These are phyloP conservation scores for Cheilosia vulpina DNA, from an alignment of 2,888 invertebrate genomes.

Conservation along the genomic window DNA sequence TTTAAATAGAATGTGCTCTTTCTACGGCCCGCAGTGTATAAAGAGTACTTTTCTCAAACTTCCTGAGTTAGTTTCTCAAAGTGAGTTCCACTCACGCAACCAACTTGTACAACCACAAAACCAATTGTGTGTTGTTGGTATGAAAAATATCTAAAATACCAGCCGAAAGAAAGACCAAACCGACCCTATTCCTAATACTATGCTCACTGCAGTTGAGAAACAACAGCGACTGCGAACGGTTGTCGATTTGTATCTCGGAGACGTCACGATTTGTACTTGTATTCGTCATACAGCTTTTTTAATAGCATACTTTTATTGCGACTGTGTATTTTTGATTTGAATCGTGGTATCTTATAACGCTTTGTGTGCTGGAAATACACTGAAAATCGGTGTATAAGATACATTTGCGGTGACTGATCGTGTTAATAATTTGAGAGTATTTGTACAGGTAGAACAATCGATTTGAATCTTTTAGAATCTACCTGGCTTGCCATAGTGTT, in stretches of 20 bases:
- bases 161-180: not conserved
- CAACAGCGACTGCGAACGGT: slow-evolving; percentile 22
- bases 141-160: not conserved
- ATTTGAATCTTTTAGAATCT: slow-evolving; percentile 39
- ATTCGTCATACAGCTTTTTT: slow-evolving; percentile 36
- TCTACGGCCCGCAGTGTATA: too few relatives aligned
- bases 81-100: slow-evolving; percentile 40
- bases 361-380: slow-evolving; percentile 49
- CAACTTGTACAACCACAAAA: slow-evolving; percentile 30
- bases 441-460: slow-evolving; percentile 47
- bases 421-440: slow-evolving; percentile 33
- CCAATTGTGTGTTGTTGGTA: slow-evolving; percentile 8
- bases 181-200: not conserved
- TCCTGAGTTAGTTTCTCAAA: not conserved
- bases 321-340: slow-evolving; percentile 9
- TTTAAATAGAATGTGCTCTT: too few relatives aligned
- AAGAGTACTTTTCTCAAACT: too few relatives aligned
- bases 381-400: slow-evolving; percentile 32
- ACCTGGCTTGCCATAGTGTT: slow-evolving; percentile 39
- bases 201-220: slow-evolving; percentile 52
- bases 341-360: slow-evolving; percentile 20
- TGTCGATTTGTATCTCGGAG: slow-evolving; percentile 17
- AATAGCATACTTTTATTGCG: slow-evolving; percentile 25
- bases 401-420: slow-evolving; percentile 51
- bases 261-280: slow-evolving; percentile 14